Conservation (phyloP, 2,113 vertebrate species). For the Pampusana beccarii region DNA sequence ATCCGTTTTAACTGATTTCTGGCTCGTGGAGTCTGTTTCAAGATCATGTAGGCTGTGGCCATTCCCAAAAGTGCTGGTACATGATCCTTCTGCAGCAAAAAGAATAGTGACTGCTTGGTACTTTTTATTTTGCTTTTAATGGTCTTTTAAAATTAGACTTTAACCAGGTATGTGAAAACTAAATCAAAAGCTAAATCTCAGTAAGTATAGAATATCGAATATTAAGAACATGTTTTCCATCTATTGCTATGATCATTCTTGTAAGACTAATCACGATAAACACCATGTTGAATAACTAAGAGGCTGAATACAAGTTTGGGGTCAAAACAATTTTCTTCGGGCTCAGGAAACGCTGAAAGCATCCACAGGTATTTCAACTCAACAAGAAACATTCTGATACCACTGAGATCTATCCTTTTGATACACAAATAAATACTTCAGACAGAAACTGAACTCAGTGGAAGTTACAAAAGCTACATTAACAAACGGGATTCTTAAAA, state of each 20-base stretch:
- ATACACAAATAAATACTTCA: not conserved
- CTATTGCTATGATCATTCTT: not conserved
- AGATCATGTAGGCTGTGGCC: constrained; percentile 96
- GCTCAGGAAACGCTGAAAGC: not conserved
- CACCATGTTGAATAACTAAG: not conserved
- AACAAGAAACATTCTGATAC: not conserved
- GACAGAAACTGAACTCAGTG: not conserved
- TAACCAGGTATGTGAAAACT: not conserved
- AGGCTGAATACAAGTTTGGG: not conserved
- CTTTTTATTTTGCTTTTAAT: not conserved
- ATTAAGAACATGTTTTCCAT: not conserved
- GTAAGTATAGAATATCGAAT: not conserved
- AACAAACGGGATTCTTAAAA: not conserved
- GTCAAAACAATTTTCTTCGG: not conserved
- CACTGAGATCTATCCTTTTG: not conserved
- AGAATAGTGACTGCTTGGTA: not conserved
- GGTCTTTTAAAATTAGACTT: not conserved
- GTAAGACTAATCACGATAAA: not conserved
- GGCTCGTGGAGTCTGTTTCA: constrained; percentile 93
- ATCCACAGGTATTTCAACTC: not conserved
- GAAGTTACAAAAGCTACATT: not conserved
- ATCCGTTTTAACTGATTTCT: constrained; percentile 95
- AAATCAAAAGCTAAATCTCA: not conserved
- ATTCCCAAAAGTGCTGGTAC: constrained; percentile 93
- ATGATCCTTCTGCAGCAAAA: constrained; percentile 88